phyloP scores from a whole-genome alignment of 2,888 invertebrate species.

The Ormyrus rosae region DNA sequence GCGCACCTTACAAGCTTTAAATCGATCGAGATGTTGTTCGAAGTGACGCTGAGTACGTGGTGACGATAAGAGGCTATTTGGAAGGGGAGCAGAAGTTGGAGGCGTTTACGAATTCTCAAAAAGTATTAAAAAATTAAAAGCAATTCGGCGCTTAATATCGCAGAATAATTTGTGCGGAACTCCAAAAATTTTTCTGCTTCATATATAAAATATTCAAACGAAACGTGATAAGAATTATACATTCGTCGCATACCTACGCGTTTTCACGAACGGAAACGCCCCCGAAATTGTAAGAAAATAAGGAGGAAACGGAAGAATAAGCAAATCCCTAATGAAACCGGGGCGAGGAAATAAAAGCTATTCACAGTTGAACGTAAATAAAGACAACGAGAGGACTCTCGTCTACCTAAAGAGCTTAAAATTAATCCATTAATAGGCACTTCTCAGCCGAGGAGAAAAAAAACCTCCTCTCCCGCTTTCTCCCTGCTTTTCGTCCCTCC shows the following conservation, averaged over 20 bases:
- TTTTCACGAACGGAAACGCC: neutral
- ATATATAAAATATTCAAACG: too few species aligned
- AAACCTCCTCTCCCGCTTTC: neutral
- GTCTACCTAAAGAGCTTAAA: neutral
- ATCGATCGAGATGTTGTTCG: too few species aligned
- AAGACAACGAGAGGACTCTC: neutral
- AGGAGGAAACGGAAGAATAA: neutral
- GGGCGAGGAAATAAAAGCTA: neutral
- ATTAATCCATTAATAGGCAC: neutral
- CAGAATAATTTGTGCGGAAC: constrained; percentile 8
- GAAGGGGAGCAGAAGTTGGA: too few species aligned
- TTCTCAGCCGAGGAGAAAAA: neutral
- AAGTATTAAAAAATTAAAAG: too few species aligned
- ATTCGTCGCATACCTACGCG: too few species aligned
- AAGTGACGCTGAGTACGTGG: too few species aligned
- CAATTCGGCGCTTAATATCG: too few species aligned
- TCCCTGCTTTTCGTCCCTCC: neutral
- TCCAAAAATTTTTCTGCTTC: neutral
- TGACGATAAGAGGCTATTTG: too few species aligned
- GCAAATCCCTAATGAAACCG: neutral
- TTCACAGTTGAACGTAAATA: neutral
- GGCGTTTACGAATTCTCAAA: too few species aligned
- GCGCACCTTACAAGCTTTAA: too few species aligned
- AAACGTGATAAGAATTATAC: too few species aligned
- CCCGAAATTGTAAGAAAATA: neutral